phyloP scores from a whole-genome alignment of 2,113 vertebrate genomes.

The Microtus ochrogaster region DNA sequence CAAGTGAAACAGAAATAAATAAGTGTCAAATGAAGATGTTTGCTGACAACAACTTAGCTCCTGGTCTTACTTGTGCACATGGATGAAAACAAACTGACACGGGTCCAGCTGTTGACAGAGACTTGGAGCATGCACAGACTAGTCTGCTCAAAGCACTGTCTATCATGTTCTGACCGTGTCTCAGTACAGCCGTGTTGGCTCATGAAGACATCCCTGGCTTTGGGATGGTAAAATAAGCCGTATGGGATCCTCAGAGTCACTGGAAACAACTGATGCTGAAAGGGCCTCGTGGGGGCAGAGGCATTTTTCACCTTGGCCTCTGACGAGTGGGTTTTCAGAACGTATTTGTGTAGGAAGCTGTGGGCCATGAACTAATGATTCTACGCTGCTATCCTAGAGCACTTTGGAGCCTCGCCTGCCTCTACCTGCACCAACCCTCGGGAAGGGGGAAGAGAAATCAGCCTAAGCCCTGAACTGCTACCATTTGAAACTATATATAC shows the following conservation, averaged over 20 bases:
- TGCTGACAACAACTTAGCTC: constrained; percentile 74
- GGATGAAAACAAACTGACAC: constrained; percentile 69
- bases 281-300: neutral
- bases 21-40: constrained; percentile 65
- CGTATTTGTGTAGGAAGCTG: neutral
- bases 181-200: neutral
- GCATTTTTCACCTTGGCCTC: neutral
- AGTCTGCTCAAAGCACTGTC: constrained; percentile 9
- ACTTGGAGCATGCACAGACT: constrained; percentile 8
- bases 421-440: neutral
- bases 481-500: neutral
- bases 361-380: neutral
- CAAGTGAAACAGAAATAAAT: constrained; percentile 72
- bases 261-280: neutral
- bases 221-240: neutral
- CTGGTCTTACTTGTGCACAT: constrained; percentile 71
- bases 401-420: no score
- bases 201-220: neutral
- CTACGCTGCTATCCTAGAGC: fast-evolving
- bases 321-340: neutral
- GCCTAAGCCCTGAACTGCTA: neutral
- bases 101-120: constrained; percentile 43
- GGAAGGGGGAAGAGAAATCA: neutral
- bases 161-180: neutral
- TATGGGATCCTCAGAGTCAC: neutral